Percentiles rank a stretch among this genome's conserved stretches.
Conservation (phyloP, 1,140 invertebrate species). For the Dendroctonus valens region DNA sequence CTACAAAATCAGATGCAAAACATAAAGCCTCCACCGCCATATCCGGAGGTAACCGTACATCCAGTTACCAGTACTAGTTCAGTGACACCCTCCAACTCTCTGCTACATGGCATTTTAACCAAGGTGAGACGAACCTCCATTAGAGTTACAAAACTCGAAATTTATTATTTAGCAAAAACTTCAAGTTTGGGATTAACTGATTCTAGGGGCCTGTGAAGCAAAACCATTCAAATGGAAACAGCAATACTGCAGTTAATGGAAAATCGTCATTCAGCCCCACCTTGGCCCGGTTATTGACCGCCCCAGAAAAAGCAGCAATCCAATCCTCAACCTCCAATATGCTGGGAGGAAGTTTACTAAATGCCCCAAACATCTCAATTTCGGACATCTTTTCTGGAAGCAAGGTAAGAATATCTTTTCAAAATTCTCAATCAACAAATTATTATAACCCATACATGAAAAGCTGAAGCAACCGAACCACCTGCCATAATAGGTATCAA, state of each 20-base stretch:
- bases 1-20: slow-evolving; percentile 37
- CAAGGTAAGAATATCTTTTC: slow-evolving; percentile 54
- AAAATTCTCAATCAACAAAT: too few species aligned
- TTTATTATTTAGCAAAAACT: not conserved
- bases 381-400: slow-evolving; percentile 61
- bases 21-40: slow-evolving; percentile 63
- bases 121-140: slow-evolving; percentile 52
- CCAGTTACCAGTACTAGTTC: slow-evolving; percentile 58
- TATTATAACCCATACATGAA: too few species aligned
- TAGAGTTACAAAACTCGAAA: not conserved
- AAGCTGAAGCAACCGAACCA: too few species aligned
- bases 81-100: slow-evolving; percentile 58
- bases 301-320: slow-evolving; percentile 57
- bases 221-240: slow-evolving; percentile 1
- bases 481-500: too few species aligned
- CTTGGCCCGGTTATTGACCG: slow-evolving; percentile 72
- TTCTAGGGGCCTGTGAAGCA: slow-evolving; percentile 13
- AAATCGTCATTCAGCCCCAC: slow-evolving; percentile 71
- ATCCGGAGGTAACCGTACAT: slow-evolving; percentile 74
- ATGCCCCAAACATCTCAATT: slow-evolving; percentile 55
- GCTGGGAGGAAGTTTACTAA: slow-evolving; percentile 20
- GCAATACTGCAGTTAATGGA: slow-evolving; percentile 5
- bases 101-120: slow-evolving; percentile 73
- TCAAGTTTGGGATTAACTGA: not conserved
- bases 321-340: slow-evolving; percentile 31